A percentile compares a stretch with the other conserved stretches of the same genome.
Evolutionary conservation across 2,113 vertebrate genomes (phyloP).

Genomic region (Suricata suricatta): DNA sequence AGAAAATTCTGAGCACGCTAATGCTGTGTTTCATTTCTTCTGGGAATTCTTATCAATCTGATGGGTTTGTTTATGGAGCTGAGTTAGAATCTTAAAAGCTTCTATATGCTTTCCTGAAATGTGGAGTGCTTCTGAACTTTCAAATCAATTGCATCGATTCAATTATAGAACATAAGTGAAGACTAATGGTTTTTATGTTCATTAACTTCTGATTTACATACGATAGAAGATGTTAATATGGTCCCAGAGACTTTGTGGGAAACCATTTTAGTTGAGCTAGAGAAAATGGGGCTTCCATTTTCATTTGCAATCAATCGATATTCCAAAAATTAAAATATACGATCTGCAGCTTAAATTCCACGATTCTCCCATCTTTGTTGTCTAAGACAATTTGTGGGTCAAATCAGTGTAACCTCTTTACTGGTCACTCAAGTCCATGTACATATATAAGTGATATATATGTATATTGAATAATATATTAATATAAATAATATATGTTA

Average conservation of each 20-base stretch:
- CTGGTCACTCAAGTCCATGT: neutral
- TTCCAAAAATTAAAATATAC: slow-evolving; percentile 38
- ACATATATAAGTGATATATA: no score
- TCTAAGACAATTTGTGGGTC: neutral
- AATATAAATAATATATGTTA: neutral
- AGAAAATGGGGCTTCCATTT: slow-evolving; percentile 55
- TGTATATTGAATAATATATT: no score
- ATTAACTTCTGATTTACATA: slow-evolving; percentile 77
- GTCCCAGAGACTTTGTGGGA: slow-evolving; percentile 46
- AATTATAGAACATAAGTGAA: slow-evolving; percentile 72
- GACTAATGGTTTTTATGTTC: slow-evolving; percentile 74
- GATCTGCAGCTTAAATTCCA: neutral
- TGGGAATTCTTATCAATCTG: slow-evolving; percentile 71
- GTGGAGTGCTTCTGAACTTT: slow-evolving; percentile 63
- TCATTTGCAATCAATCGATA: slow-evolving; percentile 8
- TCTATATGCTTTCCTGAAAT: slow-evolving; percentile 45
- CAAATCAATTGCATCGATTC: slow-evolving; percentile 73
- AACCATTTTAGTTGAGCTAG: slow-evolving; percentile 46
- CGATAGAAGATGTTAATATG: slow-evolving; percentile 68
- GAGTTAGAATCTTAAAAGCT: slow-evolving; percentile 68
- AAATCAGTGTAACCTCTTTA: neutral
- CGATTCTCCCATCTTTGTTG: neutral
- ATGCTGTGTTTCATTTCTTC: slow-evolving; percentile 42
- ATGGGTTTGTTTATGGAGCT: slow-evolving; percentile 61
- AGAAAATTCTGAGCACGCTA: slow-evolving; percentile 15